Base-by-base conservation (phyloP, 2,797 vertebrate genomes). In the Argya squamiceps region DNA sequence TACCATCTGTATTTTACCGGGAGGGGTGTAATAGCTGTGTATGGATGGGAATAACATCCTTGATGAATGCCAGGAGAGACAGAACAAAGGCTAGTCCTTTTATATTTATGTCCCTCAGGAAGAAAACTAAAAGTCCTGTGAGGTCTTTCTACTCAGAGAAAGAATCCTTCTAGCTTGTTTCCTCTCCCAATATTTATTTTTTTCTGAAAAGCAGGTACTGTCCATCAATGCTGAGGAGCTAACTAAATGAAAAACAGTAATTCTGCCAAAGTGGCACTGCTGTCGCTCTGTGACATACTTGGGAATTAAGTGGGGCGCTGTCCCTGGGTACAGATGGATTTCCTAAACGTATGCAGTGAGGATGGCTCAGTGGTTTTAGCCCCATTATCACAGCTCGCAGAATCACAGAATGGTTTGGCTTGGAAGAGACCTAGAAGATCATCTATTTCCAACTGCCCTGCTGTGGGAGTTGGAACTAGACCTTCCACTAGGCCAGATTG, bases 271-370 rank as follows among this genome's bases (percentile, higher is more conserved):
- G 19, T 9, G 11, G 11, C 43, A 32, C 1, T 0, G 4, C 19
- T 49, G 7, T 11, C 0, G 0, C 9, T 21, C 41, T 12, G 49
- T 17, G 46, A 29, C 46, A 22, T 1, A 17, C n/a, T 4, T 12
- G 34, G 22, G 49, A 52, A 26, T 5, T 4, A 43, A 52, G 21
- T 0, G 5, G 37, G 59, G 26, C 0, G 0, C 81, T 26, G 27
- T 26, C 10, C 3, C 15, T 0, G 13, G 2, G 5, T 30, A 50
- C 19, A 10, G 36, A 52, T 0, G 32, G 39, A 22, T 19, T 75
- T 82, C 47, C 37, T 26, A 9, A 26, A 47, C 4, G 17, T 1
- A 34, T 3, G 0, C 71, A 5, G 34, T 15, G 5, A 73, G 21
- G 71, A 43, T 3, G 27, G 44, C 41, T 29, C 19, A 9, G 23